A percentile compares a stretch with the other conserved stretches of the same genome.
Conservation (phyloP, 1,140 invertebrate genomes). For the Thaumetopoea pityocampa region DNA sequence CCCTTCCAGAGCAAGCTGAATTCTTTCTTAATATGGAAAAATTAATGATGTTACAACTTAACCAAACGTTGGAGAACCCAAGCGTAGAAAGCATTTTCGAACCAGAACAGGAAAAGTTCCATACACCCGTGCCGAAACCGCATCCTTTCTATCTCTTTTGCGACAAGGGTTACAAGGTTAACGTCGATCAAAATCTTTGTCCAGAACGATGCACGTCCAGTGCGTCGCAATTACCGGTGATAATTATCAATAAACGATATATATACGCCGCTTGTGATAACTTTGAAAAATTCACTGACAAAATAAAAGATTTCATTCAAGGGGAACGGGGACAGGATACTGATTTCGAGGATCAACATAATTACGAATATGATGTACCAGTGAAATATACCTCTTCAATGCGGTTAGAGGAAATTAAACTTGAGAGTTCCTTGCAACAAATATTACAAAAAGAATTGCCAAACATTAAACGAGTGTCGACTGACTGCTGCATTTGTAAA, state of each 20-base stretch:
- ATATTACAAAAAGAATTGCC: slow-evolving; percentile 50
- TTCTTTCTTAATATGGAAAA: slow-evolving; percentile 66
- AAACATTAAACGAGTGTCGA: slow-evolving; percentile 32
- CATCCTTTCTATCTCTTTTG: slow-evolving; percentile 56
- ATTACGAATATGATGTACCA: slow-evolving; percentile 44
- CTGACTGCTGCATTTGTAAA: slow-evolving; percentile 36
- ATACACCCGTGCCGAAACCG: slow-evolving; percentile 36
- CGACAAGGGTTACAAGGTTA: slow-evolving; percentile 44
- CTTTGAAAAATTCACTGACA: slow-evolving; percentile 42
- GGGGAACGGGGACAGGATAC: slow-evolving; percentile 30
- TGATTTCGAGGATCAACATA: slow-evolving; percentile 45
- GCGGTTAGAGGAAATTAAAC: slow-evolving; percentile 36
- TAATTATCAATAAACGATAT: slow-evolving; percentile 53
- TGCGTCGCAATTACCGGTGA: slow-evolving; percentile 45
- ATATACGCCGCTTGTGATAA: slow-evolving; percentile 60
- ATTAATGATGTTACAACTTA: slow-evolving; percentile 56
- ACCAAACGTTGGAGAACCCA: slow-evolving; percentile 42
- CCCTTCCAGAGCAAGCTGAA: slow-evolving; percentile 53
- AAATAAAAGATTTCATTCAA: slow-evolving; percentile 39
- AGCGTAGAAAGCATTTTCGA: slow-evolving; percentile 45
- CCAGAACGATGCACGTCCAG: slow-evolving; percentile 50
- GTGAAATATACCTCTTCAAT: slow-evolving; percentile 34
- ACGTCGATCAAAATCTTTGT: slow-evolving; percentile 42
- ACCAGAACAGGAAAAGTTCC: slow-evolving; percentile 28
- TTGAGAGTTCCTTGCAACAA: slow-evolving; percentile 57